A percentile compares a stretch with the other conserved stretches of the same genome.
These are phyloP conservation scores for Clitarchus hookeri DNA, from an alignment of 2,888 invertebrate genomes.

Conservation along the genomic window DNA sequence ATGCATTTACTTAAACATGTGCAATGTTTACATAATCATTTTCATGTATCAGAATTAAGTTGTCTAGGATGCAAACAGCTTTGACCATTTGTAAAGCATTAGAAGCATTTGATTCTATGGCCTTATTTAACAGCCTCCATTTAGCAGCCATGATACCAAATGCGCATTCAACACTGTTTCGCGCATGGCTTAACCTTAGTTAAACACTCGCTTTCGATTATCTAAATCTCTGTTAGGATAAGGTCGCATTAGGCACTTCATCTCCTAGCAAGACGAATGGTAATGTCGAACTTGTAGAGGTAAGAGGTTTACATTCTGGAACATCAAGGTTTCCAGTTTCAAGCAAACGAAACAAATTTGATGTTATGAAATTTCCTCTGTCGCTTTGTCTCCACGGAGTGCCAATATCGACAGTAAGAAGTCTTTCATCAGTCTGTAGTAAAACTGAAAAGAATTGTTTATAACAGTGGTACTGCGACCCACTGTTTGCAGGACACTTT, in stretches of 20 bases:
- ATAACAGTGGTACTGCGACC: background rate
- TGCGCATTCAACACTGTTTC: slow-evolving; percentile 6
- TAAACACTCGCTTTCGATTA: background rate
- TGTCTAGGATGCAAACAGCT: background rate
- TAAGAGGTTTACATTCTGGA: background rate
- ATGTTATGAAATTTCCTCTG: background rate
- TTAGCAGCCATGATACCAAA: background rate
- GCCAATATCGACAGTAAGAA: background rate
- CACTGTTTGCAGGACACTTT: slow-evolving; percentile 3
- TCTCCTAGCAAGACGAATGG: background rate
- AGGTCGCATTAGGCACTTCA: slow-evolving; percentile 21
- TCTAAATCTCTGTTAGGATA: slow-evolving; percentile 11
- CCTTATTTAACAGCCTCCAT: slow-evolving; percentile 17
- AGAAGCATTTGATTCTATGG: background rate
- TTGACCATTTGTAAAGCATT: background rate
- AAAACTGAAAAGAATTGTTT: background rate
- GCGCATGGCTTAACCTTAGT: slow-evolving; percentile 17
- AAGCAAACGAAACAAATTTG: background rate
- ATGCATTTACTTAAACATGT: background rate
- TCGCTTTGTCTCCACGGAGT: slow-evolving; percentile 15
- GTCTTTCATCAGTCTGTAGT: background rate
- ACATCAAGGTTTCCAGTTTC: background rate
- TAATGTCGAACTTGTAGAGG: background rate
- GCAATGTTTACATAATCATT: background rate
- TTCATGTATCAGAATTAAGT: background rate